These are phyloP conservation scores for Dinomys branickii DNA, from an alignment of 2,113 vertebrate species.

Conservation along the genomic window DNA sequence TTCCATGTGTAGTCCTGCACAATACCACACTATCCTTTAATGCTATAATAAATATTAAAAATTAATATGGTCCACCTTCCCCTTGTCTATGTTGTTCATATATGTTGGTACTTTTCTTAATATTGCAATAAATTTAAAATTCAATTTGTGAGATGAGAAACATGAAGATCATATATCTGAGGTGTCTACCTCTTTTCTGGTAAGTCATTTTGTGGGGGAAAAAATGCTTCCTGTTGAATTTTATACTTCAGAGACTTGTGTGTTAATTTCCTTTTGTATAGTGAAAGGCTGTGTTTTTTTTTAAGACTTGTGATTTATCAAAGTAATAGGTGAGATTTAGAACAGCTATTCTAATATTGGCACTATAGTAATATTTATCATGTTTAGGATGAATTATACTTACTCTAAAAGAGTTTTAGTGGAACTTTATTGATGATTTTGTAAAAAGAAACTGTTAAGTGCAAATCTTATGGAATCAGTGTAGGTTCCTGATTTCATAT, in stretches of 20 bases:
- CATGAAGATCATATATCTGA: not conserved
- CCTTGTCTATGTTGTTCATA: not conserved
- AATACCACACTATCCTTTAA: not conserved
- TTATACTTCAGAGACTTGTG: not conserved
- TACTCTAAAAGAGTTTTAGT: not conserved
- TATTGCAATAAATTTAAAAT: conserved; percentile 15
- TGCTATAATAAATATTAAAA: not conserved
- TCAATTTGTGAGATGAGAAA: conserved; percentile 23
- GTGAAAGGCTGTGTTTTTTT: not conserved
- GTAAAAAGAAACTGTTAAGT: not conserved
- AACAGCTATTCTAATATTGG: conserved; percentile 11
- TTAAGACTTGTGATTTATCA: not conserved
- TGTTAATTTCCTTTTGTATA: conserved; percentile 24
- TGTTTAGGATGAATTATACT: conserved; percentile 51
- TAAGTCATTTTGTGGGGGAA: not conserved
- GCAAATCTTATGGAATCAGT: not conserved
- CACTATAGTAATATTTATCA: not conserved
- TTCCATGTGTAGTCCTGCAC: not conserved
- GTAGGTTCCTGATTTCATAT: not conserved
- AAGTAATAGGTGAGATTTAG: not conserved
- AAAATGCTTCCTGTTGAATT: not conserved
- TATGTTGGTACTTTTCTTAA: conserved; percentile 21
- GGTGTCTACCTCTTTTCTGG: not conserved
- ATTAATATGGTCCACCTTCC: not conserved
- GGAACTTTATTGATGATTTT: conserved; percentile 13